Conservation (phyloP, 2,113 vertebrate species). For the Orycteropus afer region DNA sequence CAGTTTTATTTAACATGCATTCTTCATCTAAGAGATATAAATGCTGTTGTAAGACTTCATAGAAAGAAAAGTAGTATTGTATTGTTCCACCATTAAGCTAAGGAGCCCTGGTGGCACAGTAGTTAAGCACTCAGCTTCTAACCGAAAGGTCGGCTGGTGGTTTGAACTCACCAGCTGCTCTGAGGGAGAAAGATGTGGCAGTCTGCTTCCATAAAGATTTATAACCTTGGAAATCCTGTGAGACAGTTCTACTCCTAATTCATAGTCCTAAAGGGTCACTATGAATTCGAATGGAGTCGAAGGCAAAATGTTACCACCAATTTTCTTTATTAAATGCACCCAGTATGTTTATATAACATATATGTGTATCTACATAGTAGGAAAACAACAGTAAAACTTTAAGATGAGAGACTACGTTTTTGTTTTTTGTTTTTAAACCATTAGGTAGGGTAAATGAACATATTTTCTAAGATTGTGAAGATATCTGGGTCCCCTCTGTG, state of each 20-base stretch:
- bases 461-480: conserved; percentile 70
- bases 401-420: conserved; percentile 68
- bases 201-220: background rate
- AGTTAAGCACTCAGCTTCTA: background rate
- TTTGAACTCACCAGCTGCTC: background rate
- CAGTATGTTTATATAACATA: background rate
- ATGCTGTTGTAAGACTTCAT: background rate
- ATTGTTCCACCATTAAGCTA: background rate
- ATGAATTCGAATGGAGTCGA: background rate
- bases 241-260: background rate
- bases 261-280: background rate
- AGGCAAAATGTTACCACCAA: background rate
- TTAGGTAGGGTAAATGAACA: conserved; percentile 45
- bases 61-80: conserved; percentile 17
- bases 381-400: conserved; percentile 14
- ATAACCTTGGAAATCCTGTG: background rate
- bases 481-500: conserved; percentile 60
- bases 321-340: conserved; percentile 11
- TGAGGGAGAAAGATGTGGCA: background rate
- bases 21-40: background rate
- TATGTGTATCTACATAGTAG: background rate
- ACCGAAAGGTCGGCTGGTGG: background rate
- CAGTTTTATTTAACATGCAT: background rate
- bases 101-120: background rate
- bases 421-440: background rate